Base-by-base conservation (phyloP, 2,888 invertebrate genomes). In the Selenia dentaria region DNA sequence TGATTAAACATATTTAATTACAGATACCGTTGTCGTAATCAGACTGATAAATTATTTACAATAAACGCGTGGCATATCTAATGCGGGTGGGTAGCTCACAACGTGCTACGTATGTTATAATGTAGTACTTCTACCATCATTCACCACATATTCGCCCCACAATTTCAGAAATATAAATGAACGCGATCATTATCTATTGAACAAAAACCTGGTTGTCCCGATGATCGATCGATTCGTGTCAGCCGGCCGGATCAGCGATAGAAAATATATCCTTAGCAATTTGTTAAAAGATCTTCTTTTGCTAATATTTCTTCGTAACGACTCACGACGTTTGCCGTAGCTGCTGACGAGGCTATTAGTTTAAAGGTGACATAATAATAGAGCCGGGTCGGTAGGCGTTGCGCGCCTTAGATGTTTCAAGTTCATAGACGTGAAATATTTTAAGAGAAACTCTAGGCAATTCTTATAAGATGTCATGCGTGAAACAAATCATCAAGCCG, bases 171-270 rank as follows among this genome's bases (percentile, higher is more conserved):
- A 71, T 67, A 16, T 64, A 63, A 66, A 63, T 54, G 50, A 54
- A 38, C 50, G 39, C 54, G 66, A 67, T 75, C 69, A 63, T 73
- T 70, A 74, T 71, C 70, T 60, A 59, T 59, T 51, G 54, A 59
- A 67, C 65, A 73, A 70, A 74, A 74, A 70, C 53, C 45, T 59
- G 52, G 51, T 58, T 57, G 59, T 44, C 43, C 37, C 57, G 44
- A 57, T 65, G 70, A 74, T 72, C 62, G 69, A 67, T 71, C 64
- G 61, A 53, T 60, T 47, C 37, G 51, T 59, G 67, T 62, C 68
- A 65, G 54, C 11, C 37, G 43, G 31, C 22, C 22, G 47, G 53
- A 32, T 48, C 37, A 52, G 40, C 44, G 35, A 52, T 54, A 41
- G 43, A 54, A 52, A 51, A 57, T 54, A 48, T 58, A 53, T 58